These are phyloP conservation scores for Cladorhizidae sp. DNA, from an alignment of 37 sponge, comb jelly and placozoan species.

Conservation along the genomic window DNA sequence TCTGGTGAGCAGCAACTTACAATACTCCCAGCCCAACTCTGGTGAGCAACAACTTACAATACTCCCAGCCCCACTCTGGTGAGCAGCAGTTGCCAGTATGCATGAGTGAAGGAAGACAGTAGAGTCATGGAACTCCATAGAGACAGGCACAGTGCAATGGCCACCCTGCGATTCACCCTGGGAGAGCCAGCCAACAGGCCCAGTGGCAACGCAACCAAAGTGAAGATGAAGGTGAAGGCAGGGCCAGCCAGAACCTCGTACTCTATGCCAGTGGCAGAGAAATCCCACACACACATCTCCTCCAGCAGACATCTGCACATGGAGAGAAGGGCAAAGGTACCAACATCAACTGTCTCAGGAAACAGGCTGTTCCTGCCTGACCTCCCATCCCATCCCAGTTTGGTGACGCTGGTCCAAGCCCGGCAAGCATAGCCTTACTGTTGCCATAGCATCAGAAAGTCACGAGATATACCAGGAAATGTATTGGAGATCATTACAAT, in stretches of 20 bases:
- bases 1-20: too few relatives aligned
- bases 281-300: slow-evolving; percentile 51
- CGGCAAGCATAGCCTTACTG: too few relatives aligned
- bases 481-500: too few relatives aligned
- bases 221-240: slow-evolving; percentile 70
- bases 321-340: background rate
- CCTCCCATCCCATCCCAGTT: background rate
- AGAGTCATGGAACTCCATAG: slow-evolving; percentile 80
- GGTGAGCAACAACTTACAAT: too few relatives aligned
- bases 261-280: slow-evolving; percentile 42
- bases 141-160: slow-evolving; percentile 41
- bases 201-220: slow-evolving; percentile 62
- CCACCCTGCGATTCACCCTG: slow-evolving; percentile 29
- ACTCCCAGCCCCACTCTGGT: slow-evolving; percentile 68
- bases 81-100: slow-evolving; percentile 70
- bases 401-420: too few relatives aligned
- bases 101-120: slow-evolving; percentile 48
- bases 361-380: background rate
- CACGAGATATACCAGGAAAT: too few relatives aligned
- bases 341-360: background rate
- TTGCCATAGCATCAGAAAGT: too few relatives aligned
- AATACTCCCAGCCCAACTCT: too few relatives aligned
- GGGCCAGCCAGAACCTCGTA: slow-evolving; percentile 82
- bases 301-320: background rate
- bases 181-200: slow-evolving; percentile 62